Conservation (phyloP, 2,797 vertebrate species). For the Rhinophrynus dorsalis region DNA sequence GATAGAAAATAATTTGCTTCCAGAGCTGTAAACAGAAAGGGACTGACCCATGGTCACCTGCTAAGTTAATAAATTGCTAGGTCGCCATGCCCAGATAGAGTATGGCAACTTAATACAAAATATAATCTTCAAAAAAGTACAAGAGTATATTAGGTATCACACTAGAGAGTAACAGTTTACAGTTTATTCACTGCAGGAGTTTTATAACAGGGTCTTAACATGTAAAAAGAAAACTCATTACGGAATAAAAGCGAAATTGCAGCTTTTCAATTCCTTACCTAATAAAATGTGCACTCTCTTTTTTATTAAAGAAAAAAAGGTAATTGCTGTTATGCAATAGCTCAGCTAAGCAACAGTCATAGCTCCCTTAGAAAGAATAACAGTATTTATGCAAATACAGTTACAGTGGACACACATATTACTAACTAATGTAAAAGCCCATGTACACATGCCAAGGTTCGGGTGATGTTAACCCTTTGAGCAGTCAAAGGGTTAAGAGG, state of each 20-base stretch:
- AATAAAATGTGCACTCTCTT: background rate
- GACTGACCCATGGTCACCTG: background rate
- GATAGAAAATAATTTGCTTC: background rate
- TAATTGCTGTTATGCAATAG: too few relatives aligned
- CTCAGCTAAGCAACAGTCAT: too few relatives aligned
- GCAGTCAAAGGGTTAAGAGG: too few relatives aligned
- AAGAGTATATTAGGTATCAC: background rate
- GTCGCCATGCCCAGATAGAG: background rate
- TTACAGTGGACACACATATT: too few relatives aligned
- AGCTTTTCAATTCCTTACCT: too few relatives aligned
- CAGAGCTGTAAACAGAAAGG: background rate
- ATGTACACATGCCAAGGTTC: too few relatives aligned
- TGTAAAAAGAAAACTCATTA: background rate
- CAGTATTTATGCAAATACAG: too few relatives aligned
- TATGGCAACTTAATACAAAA: background rate
- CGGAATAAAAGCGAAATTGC: too few relatives aligned
- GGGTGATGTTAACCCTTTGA: too few relatives aligned
- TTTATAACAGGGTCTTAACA: background rate
- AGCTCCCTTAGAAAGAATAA: too few relatives aligned
- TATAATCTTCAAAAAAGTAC: background rate
- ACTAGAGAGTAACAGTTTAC: background rate
- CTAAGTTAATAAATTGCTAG: background rate
- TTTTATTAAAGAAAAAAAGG: too few relatives aligned
- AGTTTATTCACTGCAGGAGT: background rate
- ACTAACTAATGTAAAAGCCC: too few relatives aligned